Evolutionary conservation across 2,888 invertebrate species (phyloP), one percentile per base, ranked within the genome.

Genomic region (Lobophora halterata): DNA sequence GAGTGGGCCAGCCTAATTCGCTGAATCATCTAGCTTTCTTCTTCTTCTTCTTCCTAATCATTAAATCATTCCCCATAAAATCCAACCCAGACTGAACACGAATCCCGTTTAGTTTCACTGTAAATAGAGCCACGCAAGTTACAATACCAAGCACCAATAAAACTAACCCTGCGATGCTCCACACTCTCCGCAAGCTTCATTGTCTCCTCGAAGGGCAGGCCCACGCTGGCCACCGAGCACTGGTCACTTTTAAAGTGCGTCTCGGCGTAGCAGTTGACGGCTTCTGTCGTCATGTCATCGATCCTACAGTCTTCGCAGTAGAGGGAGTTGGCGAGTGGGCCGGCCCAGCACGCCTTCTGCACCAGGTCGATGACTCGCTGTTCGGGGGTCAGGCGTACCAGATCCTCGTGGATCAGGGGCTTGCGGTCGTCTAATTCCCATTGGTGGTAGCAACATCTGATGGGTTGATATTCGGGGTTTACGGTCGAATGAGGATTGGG

Each of bases 141-240:
- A n/a, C n/a, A n/a, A n/a, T 11, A 20, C 6, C 11, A 19, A 12
- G n/a, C n/a, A n/a, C 3, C 5, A 16, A 17, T 3, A 18, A 24
- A 6, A 48, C 63, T 39, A 10, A 77, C 79, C 39, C 53, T 31
- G 8, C 41, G 51, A 9, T 41, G 41, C 5, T 76, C 66, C 4
- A 79, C 54, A 11, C 45, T 49, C 46, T 81, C 77, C 0, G 80
- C 80, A 16, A 85, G 28, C 27, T 69, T 67, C 35, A 82, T 25
- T 0, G 72, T 67, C 24, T 82, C 80, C 2, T 83, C 79, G 33
- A 75, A 81, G 0, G 77, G 71, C 4, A 83, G 38, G 0, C 85
- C 83, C 0, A 71, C 51, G 43, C 75, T 79, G 1, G 69, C 74
- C 0, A 86, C 65, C 0, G 71, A 51, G 31, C 82, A 82, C 1